Percentiles rank a stretch among this genome's conserved stretches.
Conservation (phyloP, 2,797 vertebrate genomes). For the Catostomus latipinnis region DNA sequence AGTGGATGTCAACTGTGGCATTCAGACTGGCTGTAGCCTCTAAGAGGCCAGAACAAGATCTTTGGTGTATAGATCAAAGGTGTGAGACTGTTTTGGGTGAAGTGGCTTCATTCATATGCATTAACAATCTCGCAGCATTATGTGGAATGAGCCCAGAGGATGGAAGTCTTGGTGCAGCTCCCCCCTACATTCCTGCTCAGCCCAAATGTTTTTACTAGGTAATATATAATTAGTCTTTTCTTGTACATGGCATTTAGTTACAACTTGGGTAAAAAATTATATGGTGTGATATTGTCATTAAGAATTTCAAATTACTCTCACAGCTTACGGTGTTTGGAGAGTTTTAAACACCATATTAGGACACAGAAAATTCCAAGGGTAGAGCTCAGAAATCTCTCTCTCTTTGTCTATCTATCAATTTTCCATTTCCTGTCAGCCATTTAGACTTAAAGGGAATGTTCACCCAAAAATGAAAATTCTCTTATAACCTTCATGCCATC, state of each 20-base stretch:
- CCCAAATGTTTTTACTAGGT: constrained; percentile 16
- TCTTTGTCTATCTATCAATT: background rate
- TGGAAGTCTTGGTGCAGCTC: background rate
- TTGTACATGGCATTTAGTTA: constrained; percentile 20
- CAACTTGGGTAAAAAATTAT: constrained; percentile 10
- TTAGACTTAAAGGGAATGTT: no score
- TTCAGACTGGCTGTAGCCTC: constrained; percentile 25
- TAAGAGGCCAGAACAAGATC: constrained; percentile 54
- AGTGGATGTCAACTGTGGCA: constrained; percentile 50
- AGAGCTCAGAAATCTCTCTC: constrained; percentile 20
- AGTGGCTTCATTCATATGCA: constrained; percentile 23
- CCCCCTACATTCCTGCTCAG: constrained; percentile 1
- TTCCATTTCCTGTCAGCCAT: background rate
- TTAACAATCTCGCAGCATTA: constrained; percentile 1
- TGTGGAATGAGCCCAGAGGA: constrained; percentile 18
- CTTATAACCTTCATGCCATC: no score
- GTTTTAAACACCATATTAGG: constrained; percentile 59
- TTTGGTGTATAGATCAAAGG: constrained; percentile 25
- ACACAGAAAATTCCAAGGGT: constrained; percentile 58
- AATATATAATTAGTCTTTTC: constrained; percentile 13
- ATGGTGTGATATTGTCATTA: constrained; percentile 5
- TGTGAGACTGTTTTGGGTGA: constrained; percentile 11
- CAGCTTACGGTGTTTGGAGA: constrained; percentile 22
- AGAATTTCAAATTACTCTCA: constrained; percentile 11
- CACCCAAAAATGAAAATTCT: no score